A percentile compares a stretch with the other conserved stretches of the same genome.
Evolutionary conservation across 2,797 vertebrate species (phyloP).

Genomic region (Intellagama lesueurii): DNA sequence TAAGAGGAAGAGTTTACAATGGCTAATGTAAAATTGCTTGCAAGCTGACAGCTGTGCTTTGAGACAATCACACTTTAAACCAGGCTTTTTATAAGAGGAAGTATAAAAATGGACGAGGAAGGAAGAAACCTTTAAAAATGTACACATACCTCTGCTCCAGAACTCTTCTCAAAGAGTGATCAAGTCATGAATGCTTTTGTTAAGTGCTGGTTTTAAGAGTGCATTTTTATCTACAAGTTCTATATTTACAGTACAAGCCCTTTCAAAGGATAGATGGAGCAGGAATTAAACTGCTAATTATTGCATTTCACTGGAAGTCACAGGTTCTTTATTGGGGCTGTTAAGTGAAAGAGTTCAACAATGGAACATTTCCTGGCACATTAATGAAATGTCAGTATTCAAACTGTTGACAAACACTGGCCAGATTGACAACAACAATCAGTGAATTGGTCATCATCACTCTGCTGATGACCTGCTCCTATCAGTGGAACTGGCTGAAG

Average conservation of each 20-base stretch:
- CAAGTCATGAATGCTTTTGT: constrained; percentile 77
- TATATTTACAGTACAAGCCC: constrained; percentile 79
- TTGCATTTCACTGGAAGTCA: constrained; percentile 78
- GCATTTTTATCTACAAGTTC: constrained; percentile 78
- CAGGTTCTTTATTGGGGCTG: constrained; percentile 75
- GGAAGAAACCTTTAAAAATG: constrained; percentile 66
- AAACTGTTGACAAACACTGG: constrained; percentile 67
- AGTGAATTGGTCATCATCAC: not conserved
- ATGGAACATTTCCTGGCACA: constrained; percentile 60
- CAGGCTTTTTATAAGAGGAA: constrained; percentile 62
- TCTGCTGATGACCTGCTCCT: too few species aligned
- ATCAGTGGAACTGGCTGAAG: too few species aligned
- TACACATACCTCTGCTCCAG: constrained; percentile 60
- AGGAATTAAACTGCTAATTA: constrained; percentile 81
- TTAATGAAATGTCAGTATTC: constrained; percentile 44
- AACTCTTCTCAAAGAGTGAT: constrained; percentile 70
- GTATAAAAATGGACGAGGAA: constrained; percentile 61
- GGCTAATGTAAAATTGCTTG: constrained; percentile 67
- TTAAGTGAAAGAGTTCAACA: constrained; percentile 76
- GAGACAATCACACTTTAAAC: constrained; percentile 68
- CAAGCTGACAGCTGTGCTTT: constrained; percentile 63
- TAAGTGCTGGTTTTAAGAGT: constrained; percentile 75
- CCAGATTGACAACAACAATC: constrained; percentile 65
- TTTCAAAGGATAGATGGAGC: constrained; percentile 78
- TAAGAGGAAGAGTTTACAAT: constrained; percentile 63